A percentile compares a stretch with the other conserved stretches of the same genome.
Conservation (phyloP, 2,888 invertebrate species). For the Ametastegia equiseti region DNA sequence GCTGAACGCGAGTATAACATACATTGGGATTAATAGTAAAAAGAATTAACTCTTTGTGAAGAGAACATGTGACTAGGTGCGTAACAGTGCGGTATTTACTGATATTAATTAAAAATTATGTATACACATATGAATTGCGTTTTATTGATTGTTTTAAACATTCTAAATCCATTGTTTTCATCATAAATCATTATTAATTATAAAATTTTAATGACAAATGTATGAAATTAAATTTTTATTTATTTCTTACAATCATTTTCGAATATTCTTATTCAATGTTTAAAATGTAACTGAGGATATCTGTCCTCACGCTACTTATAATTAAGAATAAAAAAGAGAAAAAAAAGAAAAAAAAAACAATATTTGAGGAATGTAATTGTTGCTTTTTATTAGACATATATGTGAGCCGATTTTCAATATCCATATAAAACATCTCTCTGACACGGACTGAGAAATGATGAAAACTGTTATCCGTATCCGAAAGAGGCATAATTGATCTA, state of each 20-base stretch:
- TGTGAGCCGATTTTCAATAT: not conserved
- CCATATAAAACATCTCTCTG: not conserved
- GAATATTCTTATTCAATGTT: not conserved
- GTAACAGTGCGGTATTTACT: not conserved
- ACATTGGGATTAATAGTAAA: too few relatives aligned
- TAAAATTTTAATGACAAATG: too few relatives aligned
- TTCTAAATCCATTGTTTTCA: not conserved
- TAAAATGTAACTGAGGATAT: not conserved
- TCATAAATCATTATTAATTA: too few relatives aligned
- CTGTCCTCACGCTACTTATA: not conserved
- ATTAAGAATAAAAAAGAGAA: not conserved
- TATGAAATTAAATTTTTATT: not conserved
- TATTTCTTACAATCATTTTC: not conserved
- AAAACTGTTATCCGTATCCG: too few relatives aligned
- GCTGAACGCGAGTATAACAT: not conserved
- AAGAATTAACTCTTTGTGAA: not conserved
- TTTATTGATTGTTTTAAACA: not conserved
- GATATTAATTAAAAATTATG: not conserved
- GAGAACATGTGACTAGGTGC: not conserved
- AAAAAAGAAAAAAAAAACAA: not conserved
- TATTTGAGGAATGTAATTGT: conserved; percentile 23
- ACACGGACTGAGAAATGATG: not conserved
- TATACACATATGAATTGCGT: not conserved
- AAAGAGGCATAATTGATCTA: not conserved
- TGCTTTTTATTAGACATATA: not conserved